Evolutionary conservation across 2,113 vertebrate genomes (phyloP).

Genomic region (Calyptomena viridis): DNA sequence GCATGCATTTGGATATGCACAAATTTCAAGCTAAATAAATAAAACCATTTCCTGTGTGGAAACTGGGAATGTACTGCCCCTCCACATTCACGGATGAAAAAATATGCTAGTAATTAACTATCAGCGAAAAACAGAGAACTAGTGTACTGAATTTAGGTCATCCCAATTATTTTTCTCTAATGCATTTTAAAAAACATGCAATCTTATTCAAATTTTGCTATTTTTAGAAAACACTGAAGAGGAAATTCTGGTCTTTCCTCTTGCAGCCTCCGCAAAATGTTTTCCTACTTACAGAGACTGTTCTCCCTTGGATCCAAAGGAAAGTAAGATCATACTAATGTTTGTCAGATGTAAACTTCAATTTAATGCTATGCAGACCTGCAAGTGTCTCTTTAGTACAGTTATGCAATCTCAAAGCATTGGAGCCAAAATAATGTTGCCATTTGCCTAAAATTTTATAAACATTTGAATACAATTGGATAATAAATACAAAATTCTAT

Average conservation of each 20-base stretch:
- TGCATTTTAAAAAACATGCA: background rate
- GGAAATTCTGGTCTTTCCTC: conserved; percentile 60
- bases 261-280: conserved; percentile 32
- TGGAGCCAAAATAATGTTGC: background rate
- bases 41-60: background rate
- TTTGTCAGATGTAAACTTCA: conserved; percentile 24
- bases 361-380: background rate
- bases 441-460: background rate
- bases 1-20: background rate
- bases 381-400: background rate
- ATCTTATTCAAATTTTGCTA: background rate
- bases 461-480: background rate
- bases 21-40: conserved; percentile 6
- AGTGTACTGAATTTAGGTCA: conserved; percentile 12
- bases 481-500: background rate
- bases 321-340: conserved; percentile 28
- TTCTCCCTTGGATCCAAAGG: conserved; percentile 21
- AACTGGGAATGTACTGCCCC: background rate
- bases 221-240: conserved; percentile 54
- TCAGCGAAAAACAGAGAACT: background rate
- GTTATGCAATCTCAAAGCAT: background rate
- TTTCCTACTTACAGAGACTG: conserved; percentile 36
- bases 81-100: background rate
- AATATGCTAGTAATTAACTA: background rate
- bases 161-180: background rate